Percentiles rank a stretch among this genome's conserved stretches.
phyloP scores from a whole-genome alignment of 1,140 invertebrate species.

The Pseudomyrmex cubaensis region DNA sequence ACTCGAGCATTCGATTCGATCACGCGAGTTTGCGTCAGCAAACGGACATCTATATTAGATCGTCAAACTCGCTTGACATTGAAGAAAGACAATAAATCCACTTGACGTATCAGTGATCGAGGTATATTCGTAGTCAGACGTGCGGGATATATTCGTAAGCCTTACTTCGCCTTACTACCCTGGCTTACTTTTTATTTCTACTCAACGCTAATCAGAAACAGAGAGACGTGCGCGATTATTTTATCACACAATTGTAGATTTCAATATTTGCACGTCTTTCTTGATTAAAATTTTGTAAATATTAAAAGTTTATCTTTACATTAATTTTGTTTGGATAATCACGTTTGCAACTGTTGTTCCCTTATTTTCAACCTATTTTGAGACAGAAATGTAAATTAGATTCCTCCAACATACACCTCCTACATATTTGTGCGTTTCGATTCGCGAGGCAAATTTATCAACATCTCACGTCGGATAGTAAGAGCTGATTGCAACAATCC shows the following conservation, averaged over 20 bases:
- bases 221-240: background rate
- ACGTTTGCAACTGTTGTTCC: background rate
- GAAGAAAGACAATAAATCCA: background rate
- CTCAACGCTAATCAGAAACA: background rate
- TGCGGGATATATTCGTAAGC: too few species aligned
- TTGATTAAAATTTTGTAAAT: background rate
- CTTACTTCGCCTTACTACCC: too few species aligned
- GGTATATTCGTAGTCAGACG: background rate
- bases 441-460: background rate
- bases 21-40: conserved; percentile 7
- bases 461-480: background rate
- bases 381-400: background rate
- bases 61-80: background rate
- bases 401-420: background rate
- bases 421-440: background rate
- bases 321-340: background rate
- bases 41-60: conserved; percentile 6
- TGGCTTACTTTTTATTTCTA: background rate
- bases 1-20: conserved; percentile 4
- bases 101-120: conserved; percentile 18
- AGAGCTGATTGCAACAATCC: conserved; percentile 5
- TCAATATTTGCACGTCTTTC: background rate
- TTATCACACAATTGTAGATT: background rate
- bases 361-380: background rate
- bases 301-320: background rate